phyloP scores from a whole-genome alignment of 2,888 invertebrate genomes.

The Clusia tigrina region DNA sequence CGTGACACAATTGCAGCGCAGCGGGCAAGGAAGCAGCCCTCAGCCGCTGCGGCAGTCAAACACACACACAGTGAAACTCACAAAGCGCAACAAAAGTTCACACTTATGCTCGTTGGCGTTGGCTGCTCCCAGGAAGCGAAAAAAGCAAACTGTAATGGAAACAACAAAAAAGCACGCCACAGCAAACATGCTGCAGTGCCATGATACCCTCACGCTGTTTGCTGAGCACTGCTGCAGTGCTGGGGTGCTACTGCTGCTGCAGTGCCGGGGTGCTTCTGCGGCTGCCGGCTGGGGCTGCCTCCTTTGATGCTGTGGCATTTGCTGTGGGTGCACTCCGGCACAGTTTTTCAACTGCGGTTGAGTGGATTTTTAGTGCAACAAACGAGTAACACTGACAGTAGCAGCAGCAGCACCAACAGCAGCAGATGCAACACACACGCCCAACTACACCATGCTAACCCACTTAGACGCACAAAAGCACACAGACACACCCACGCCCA shows the following conservation, averaged over 20 bases:
- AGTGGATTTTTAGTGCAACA: background rate
- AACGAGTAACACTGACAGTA: background rate
- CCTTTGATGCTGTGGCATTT: background rate
- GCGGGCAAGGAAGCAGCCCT: background rate
- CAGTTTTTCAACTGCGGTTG: background rate
- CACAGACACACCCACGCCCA: background rate
- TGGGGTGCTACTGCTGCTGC: too few relatives aligned
- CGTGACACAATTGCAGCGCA: background rate
- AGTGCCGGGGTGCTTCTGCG: too few relatives aligned
- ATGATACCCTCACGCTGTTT: background rate
- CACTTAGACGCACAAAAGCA: background rate
- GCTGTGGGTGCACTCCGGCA: background rate
- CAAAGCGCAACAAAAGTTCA: conserved; percentile 26
- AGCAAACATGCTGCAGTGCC: background rate
- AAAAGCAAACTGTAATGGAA: too few relatives aligned
- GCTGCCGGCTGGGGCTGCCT: background rate
- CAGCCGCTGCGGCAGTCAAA: background rate
- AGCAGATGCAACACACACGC: background rate
- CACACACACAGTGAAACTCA: background rate
- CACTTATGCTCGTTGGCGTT: conserved; percentile 23
- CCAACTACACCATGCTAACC: background rate
- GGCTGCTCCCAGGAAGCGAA: background rate
- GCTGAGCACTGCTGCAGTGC: too few relatives aligned
- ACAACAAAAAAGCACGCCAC: too few relatives aligned
- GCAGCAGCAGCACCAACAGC: background rate